These are phyloP conservation scores for Catamblyrhynchus diadema DNA, from an alignment of 2,797 vertebrate genomes.

Conservation along the genomic window DNA sequence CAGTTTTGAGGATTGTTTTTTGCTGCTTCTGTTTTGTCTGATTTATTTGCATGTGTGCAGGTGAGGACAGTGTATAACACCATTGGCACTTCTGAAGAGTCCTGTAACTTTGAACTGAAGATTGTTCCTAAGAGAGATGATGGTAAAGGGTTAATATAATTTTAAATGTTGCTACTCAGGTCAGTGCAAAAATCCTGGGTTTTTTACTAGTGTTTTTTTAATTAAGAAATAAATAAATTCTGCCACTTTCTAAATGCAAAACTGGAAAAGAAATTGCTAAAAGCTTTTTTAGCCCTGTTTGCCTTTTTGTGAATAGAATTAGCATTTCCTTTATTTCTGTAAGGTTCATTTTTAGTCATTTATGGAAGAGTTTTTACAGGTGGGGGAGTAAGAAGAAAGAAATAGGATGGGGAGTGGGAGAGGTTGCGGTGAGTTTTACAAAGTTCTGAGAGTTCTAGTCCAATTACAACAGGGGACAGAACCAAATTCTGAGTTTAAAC, in stretches of 20 bases:
- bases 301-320: background rate
- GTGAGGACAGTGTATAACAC: constrained; percentile 85
- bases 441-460: background rate
- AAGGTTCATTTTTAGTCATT: background rate
- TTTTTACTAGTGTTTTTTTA: background rate
- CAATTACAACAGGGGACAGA: background rate
- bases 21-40: background rate
- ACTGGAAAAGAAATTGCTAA: background rate
- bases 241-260: background rate
- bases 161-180: background rate
- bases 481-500: background rate
- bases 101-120: constrained; percentile 85
- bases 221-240: background rate
- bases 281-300: background rate
- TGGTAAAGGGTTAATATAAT: constrained; percentile 42
- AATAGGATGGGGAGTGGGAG: background rate
- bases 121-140: constrained; percentile 55
- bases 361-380: background rate
- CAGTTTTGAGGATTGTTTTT: background rate
- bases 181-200: background rate
- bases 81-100: constrained; percentile 69
- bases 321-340: background rate
- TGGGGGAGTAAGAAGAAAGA: background rate
- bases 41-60: constrained; percentile 63
- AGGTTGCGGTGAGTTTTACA: background rate